A percentile compares a stretch with the other conserved stretches of the same genome.
These are phyloP conservation scores for Catharus minimus DNA, from an alignment of 2,113 vertebrate genomes.

Conservation along the genomic window DNA sequence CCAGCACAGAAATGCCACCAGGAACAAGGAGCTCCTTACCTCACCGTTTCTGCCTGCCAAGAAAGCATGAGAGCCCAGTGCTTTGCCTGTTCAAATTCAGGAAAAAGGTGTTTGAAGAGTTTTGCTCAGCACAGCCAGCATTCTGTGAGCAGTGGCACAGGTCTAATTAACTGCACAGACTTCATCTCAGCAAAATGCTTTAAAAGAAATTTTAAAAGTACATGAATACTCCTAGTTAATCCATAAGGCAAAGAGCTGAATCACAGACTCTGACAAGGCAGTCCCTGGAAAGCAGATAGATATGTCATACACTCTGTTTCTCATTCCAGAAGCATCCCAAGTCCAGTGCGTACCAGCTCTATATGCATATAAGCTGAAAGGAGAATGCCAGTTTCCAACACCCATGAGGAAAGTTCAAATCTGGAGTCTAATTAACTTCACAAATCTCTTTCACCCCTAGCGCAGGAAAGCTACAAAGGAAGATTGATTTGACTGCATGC, in stretches of 20 bases:
- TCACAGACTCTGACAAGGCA: slow-evolving; percentile 48
- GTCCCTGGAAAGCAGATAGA: slow-evolving; percentile 45
- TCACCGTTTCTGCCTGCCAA: slow-evolving; percentile 1
- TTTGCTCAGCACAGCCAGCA: slow-evolving; percentile 12
- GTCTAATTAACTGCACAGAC: slow-evolving; percentile 49
- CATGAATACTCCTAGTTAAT: slow-evolving; percentile 23
- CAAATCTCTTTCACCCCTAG: not conserved
- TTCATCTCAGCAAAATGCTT: slow-evolving; percentile 35
- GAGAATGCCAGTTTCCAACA: not conserved
- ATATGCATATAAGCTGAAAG: not conserved
- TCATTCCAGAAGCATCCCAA: slow-evolving; percentile 30
- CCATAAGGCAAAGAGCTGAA: slow-evolving; percentile 59
- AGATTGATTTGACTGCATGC: not conserved
- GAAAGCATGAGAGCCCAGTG: not conserved
- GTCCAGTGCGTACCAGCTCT: not conserved
- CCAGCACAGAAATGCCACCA: slow-evolving; percentile 20
- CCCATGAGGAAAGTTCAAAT: not conserved
- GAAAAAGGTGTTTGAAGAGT: slow-evolving; percentile 1
- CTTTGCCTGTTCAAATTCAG: slow-evolving; percentile 27
- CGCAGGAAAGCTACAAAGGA: not conserved
- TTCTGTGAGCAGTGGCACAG: slow-evolving; percentile 34
- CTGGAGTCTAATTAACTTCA: slow-evolving; percentile 1
- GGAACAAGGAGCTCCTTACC: not conserved
- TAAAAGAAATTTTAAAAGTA: not conserved
- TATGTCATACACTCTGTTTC: not conserved